phyloP scores from a whole-genome alignment of 2,113 vertebrate genomes.

The Vimba vimba region DNA sequence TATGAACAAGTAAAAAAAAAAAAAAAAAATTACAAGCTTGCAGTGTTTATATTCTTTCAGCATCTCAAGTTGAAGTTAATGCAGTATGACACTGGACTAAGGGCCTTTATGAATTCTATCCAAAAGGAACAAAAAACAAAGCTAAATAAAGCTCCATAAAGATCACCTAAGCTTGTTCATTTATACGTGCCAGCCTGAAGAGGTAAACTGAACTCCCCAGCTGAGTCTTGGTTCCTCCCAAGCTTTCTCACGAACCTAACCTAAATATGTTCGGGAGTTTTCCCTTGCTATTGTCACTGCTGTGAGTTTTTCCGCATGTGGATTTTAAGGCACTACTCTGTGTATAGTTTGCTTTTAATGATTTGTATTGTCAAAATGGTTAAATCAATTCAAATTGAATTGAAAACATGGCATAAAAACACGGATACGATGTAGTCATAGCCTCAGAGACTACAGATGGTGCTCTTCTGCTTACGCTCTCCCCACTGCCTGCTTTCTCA shows the following conservation, averaged over 20 bases:
- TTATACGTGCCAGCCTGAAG: background rate
- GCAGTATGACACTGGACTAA: slow-evolving; percentile 23
- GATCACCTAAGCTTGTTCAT: background rate
- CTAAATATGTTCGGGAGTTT: background rate
- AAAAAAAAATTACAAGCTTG: background rate
- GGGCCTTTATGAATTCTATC: background rate
- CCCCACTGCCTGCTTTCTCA: background rate
- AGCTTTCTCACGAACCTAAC: background rate
- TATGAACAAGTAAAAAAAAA: background rate
- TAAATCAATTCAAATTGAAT: background rate
- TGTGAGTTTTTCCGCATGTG: background rate
- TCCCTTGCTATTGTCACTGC: background rate
- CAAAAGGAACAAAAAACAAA: background rate
- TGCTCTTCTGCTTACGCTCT: background rate
- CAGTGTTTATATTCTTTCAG: background rate
- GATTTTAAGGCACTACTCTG: background rate
- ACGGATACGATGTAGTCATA: background rate
- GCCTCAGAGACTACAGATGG: background rate
- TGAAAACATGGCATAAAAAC: slow-evolving; percentile 1
- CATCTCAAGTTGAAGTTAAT: background rate
- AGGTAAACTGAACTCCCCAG: background rate
- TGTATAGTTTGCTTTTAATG: background rate
- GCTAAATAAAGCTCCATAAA: slow-evolving; percentile 2
- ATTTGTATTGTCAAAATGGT: background rate
- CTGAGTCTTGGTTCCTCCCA: background rate